phyloP scores from a whole-genome alignment of 2,888 invertebrate species.

The Thelaira solivaga region DNA sequence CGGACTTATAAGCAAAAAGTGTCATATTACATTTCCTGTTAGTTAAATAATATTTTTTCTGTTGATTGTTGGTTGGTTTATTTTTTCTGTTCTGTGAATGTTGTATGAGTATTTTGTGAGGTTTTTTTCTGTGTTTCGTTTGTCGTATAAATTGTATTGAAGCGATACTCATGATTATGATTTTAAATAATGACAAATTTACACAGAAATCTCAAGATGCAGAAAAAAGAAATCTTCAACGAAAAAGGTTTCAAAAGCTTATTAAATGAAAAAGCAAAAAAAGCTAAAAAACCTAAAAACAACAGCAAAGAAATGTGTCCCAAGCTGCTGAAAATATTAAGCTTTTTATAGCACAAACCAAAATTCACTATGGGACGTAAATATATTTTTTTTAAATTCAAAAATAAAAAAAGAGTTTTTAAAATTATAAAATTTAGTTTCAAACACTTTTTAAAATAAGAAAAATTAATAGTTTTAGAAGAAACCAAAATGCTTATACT shows the following conservation, averaged over 20 bases:
- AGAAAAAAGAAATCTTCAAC: neutral
- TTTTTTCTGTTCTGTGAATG: slow-evolving; percentile 9
- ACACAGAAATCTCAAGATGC: slow-evolving; percentile 56
- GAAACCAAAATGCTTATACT: too few species aligned
- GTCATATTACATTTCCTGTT: slow-evolving; percentile 75
- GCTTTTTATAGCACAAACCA: neutral
- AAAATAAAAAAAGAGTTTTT: too few species aligned
- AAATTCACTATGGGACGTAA: neutral
- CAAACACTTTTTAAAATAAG: too few species aligned
- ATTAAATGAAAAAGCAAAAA: slow-evolving; percentile 2
- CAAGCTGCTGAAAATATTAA: neutral
- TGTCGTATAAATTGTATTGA: slow-evolving; percentile 23
- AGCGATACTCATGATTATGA: slow-evolving; percentile 65
- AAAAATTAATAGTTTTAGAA: too few species aligned
- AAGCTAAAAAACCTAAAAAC: neutral
- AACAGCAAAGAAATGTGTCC: neutral
- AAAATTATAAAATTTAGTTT: too few species aligned
- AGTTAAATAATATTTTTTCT: slow-evolving; percentile 53
- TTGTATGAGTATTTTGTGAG: slow-evolving; percentile 52
- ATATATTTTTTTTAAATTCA: neutral
- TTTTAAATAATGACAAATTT: slow-evolving; percentile 72
- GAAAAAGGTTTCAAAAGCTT: slow-evolving; percentile 27
- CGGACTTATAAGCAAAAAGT: slow-evolving; percentile 66
- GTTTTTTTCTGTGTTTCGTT: slow-evolving; percentile 8
- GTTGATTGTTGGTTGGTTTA: slow-evolving; percentile 42